Base-by-base conservation (phyloP, 2,113 vertebrate genomes). In the Chloebia gouldiae region DNA sequence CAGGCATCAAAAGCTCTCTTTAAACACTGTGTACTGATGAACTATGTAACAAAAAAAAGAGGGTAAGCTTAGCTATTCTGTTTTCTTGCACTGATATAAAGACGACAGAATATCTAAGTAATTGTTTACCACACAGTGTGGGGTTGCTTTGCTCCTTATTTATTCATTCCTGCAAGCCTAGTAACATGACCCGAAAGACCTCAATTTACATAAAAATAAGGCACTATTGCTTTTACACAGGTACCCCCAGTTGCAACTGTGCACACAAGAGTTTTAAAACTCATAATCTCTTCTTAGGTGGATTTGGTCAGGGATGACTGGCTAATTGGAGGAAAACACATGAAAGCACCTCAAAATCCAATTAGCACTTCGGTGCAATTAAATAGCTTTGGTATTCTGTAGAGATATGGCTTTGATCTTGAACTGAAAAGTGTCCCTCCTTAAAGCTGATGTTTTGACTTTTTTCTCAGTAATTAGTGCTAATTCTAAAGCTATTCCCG, bases 361-460 rank as follows among this genome's bases (percentile, higher is more conserved):
- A 98, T 98, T 98, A 98, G 98, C 97, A 98, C 98, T 98, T 98
- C 96, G 98, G 97, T 98, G 96, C 98, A 98, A 98, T 98, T 98
- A 98, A 98, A 98, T 96, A 94, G 97, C 97, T 97, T 97, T 97
- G 93, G 97, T 98, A 97, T 98, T 98, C 98, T 97, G 91, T 88
- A 95, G 97, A 98, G 97, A 98, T 91, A 88, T 27, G 76, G 92
- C 98, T 98, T 98, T 98, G 98, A 98, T 98, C 97, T 98, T 96
- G 92, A 93, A 97, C 92, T 98, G 97, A 98, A 98, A 98, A 98
- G 95, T 98, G 97, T 97, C 97, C 93, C 98, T 97, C 96, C 97
- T 97, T 97, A 98, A 98, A 98, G 96, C 97, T 94, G 93, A 15
- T 92, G 95, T 97, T 98, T 98, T 97, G 96, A 97, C 98, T 98